Evolutionary conservation across 2,888 invertebrate genomes (phyloP), one percentile per base, ranked within the genome.

Genomic region (Phrixothrix hirtus): DNA sequence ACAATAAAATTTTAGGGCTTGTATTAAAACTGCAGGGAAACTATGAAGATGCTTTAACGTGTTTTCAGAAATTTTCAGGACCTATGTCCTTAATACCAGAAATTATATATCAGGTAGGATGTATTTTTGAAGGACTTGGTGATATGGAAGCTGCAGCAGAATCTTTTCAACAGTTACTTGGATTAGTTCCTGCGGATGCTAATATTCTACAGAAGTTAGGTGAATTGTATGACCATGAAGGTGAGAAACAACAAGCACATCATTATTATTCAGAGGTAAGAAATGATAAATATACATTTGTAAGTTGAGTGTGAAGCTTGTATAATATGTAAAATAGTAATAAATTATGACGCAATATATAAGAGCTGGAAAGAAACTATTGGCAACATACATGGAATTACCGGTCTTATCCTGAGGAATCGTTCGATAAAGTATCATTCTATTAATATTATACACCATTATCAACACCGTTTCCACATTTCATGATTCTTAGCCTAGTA

Each of bases 171-270:
- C 91, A 93, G 71, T 79, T 94, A 2, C 77, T 92, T 52, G 89
- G 92, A 25, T 81, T 92, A 43, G 85, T 88, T 13, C 88, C 95
- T 1, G 89, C 92, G 64, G 99, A 99, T 75, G 90, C 95, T 0
- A 88, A 88, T 29, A 86, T 96, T 36, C 83, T 96, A 36, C 87
- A 91, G 65, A 91, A 92, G 69, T 81, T 97, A 45, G 98, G 95
- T 0, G 87, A 91, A 67, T 82, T 98, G 66, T 94, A 92, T 72
- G 94, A 94, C 67, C 85, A 84, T 51, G 86, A 91, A 67, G 95
- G 93, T 1, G 98, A 99, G 76, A 87, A 92, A 61, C 91, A 92
- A 64, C 91, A 91, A 71, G 92, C 94, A 0, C 89, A 88, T 75
- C 89, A 90, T 67, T 89, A 87, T 74, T 85, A 89, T 68, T 84